A percentile compares a stretch with the other conserved stretches of the same genome.
Conservation (phyloP, 2,113 vertebrate species). For the Sorex araneus region DNA sequence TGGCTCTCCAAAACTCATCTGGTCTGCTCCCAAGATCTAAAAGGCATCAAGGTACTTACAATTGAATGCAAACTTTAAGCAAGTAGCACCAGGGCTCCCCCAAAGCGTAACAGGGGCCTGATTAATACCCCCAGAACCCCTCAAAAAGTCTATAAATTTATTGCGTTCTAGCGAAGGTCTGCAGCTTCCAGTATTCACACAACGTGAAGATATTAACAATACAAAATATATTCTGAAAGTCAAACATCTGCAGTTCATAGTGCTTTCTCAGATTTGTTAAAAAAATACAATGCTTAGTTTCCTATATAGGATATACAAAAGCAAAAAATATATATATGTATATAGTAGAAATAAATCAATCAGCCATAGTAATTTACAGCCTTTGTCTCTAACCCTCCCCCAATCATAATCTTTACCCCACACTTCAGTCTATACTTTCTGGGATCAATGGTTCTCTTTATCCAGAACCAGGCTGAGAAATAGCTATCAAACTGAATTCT, state of each 20-base stretch:
- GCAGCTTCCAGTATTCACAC: conserved; percentile 82
- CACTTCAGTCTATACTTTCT: conserved; percentile 77
- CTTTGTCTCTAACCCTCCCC: conserved; percentile 80
- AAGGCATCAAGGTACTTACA: conserved; percentile 79
- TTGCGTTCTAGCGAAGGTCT: conserved; percentile 79
- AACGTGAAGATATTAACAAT: conserved; percentile 81
- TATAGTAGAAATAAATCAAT: conserved; percentile 85
- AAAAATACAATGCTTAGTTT: conserved; percentile 89
- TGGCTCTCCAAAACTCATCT: conserved; percentile 65
- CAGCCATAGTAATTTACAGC: conserved; percentile 84
- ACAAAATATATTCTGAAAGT: conserved; percentile 86
- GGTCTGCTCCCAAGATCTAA: conserved; percentile 70
- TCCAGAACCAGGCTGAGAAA: conserved; percentile 76
- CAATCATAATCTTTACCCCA: conserved; percentile 80
- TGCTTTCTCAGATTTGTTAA: conserved; percentile 87
- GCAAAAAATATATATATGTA: conserved; percentile 87
- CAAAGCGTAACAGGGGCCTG: conserved; percentile 74
- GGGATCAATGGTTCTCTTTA: conserved; percentile 72
- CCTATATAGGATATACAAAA: conserved; percentile 89
- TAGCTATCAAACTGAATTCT: conserved; percentile 70
- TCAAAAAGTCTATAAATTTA: conserved; percentile 82
- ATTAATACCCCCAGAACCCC: conserved; percentile 79
- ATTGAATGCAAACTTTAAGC: conserved; percentile 75
- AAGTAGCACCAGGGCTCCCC: conserved; percentile 82
- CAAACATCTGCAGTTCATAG: conserved; percentile 85